Evolutionary conservation across 2,888 invertebrate genomes (phyloP), one percentile per base, ranked within the genome.

Genomic region (Tubulanus polymorphus): DNA sequence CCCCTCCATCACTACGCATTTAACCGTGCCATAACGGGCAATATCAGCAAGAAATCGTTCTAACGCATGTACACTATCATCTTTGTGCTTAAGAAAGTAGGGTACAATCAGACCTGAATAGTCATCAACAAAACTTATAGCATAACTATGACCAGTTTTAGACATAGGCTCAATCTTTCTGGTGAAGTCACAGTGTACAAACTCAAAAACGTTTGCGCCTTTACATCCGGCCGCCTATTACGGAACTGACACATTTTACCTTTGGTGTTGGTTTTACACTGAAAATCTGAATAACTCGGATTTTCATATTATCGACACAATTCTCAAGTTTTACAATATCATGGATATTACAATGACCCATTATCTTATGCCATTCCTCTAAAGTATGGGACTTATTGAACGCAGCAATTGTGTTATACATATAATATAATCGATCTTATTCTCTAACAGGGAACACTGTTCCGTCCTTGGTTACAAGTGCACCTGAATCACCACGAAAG

Each of bases 261-360:
- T 32, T 32, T n/a, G 35, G n/a, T 10, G n/a, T n/a, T 12, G 10
- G n/a, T 32, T 32, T n/a, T n/a, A 32, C 35, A 32, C 35, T 48
- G 48, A 48, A 48, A 37, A 12, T 56, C 37, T 6, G 52, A 12
- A 45, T 20, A 25, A 23, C 35, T 45, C 32, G 48, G 2, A 59
- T 50, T 45, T n/a, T 47, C 51, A 55, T 57, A 23, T 35, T 30
- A 27, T 55, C 48, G 28, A 61, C 61, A 18, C 53, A 37, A 35
- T 51, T 54, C 48, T 61, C 55, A 23, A 61, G 35, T 25, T 53
- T 51, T 23, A 32, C 5, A 1, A 61, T 48, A 59, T 58, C 59
- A 28, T 35, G 27, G 23, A 27, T 12, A 48, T 59, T 61, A 51
- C 59, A 61, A 37, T 56, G 59, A 6, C 59, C 54, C 32, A 61